Evolutionary conservation across 2,113 vertebrate species (phyloP), one percentile per base, ranked within the genome.

Genomic region (Sylvia atricapilla): DNA sequence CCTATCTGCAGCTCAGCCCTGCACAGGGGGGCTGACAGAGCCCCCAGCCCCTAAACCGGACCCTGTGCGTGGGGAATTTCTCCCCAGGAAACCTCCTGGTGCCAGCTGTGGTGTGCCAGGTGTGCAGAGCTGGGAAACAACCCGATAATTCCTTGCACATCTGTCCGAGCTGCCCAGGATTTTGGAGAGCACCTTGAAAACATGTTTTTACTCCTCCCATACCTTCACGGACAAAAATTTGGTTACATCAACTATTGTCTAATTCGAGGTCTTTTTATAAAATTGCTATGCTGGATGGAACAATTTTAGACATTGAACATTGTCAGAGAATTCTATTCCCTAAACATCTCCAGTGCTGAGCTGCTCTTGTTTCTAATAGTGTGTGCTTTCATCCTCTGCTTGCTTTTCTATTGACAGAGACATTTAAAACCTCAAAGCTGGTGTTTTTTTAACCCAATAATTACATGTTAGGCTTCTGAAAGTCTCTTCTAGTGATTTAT

Each of bases 401-500:
- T 70, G 68, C n/a, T 35, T 69, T 94, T 74, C 47, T 90, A 30
- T 63, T 70, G 79, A 86, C 46, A 90, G 31, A 78, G 24, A 41
- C 41, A 63, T 77, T 86, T 84, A 64, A 87, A 92, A 84, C 39
- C 22, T 73, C 31, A 86, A 84, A 81, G 10, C 21, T 84, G 50
- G 23, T 43, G 13, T 63, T 77, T 89, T 84, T 53, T 87, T 18
- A n/a, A 69, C 64, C 19, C 58, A 84, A 59, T 89, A 86, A 90
- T 88, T 81, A 41, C 35, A 22, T 14, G 30, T 81, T 90, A 74
- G 43, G 43, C 76, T 67, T 59, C 59, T 87, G 76, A 60, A 93
- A 87, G 55, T 59, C 47, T 89, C n/a, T 94, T 93, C 74, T 41
- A 90, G 41, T n/a, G n/a, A 89, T 91, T 95, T 95, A 89, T 87